Conservation (phyloP, 2,888 invertebrate species). For the Aleiodes testaceus region DNA sequence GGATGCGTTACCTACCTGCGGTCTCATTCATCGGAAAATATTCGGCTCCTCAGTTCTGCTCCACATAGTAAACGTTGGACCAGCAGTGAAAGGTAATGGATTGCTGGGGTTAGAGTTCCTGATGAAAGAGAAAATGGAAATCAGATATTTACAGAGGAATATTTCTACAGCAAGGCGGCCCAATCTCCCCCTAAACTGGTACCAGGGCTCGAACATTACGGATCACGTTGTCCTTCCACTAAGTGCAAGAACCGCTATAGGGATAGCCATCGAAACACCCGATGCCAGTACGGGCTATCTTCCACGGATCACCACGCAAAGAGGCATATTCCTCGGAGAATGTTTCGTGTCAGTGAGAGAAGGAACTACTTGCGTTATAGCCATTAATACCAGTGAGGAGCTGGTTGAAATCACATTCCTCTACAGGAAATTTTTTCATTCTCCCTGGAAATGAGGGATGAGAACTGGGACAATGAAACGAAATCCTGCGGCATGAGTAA, state of each 20-base stretch:
- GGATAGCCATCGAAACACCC: background rate
- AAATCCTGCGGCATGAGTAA: too few species aligned
- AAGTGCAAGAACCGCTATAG: background rate
- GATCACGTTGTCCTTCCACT: background rate
- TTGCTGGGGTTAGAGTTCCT: background rate
- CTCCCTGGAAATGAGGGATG: too few species aligned
- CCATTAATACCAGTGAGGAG: background rate
- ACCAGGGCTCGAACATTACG: background rate
- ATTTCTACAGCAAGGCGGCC: background rate
- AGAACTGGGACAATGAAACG: too few species aligned
- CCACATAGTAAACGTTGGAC: background rate
- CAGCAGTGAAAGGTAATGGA: background rate
- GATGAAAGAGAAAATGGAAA: background rate
- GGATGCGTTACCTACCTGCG: background rate
- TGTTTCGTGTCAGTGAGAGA: background rate
- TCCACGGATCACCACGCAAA: background rate
- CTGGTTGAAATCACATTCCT: too few species aligned
- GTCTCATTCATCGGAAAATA: background rate
- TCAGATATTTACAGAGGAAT: conserved; percentile 1
- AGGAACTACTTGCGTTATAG: background rate
- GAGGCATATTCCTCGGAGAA: conserved; percentile 1
- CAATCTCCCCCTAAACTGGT: background rate
- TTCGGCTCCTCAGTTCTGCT: background rate
- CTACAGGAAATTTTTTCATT: too few species aligned
- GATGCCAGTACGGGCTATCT: background rate